Conservation (phyloP, 2,888 invertebrate genomes). For the Acanthosoma haemorrhoidale region DNA sequence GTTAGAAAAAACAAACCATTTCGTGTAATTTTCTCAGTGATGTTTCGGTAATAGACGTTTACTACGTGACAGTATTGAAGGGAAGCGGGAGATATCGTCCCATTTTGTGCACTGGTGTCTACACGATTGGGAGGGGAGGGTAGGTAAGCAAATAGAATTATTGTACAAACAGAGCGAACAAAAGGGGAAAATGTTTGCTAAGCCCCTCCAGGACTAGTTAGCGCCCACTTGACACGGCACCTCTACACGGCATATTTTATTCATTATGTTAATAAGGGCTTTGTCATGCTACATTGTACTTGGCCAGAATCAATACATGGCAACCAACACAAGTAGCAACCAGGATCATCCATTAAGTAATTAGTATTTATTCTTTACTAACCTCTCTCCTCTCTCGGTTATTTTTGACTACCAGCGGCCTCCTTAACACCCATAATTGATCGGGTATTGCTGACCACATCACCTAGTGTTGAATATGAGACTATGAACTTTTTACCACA, state of each 20-base stretch:
- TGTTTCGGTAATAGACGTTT: background rate
- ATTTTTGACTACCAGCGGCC: too few relatives aligned
- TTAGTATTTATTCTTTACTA: too few relatives aligned
- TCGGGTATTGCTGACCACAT: too few relatives aligned
- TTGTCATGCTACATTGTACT: conserved; percentile 22
- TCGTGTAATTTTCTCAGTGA: too few relatives aligned
- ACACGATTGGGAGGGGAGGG: background rate
- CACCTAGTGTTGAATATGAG: too few relatives aligned
- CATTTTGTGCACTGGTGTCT: background rate
- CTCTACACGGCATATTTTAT: conserved; percentile 23
- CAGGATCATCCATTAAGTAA: background rate
- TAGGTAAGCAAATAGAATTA: conserved; percentile 19
- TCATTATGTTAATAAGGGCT: conserved; percentile 23
- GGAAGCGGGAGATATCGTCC: background rate
- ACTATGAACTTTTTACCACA: too few relatives aligned
- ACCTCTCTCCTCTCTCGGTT: background rate
- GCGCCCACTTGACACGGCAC: conserved; percentile 15
- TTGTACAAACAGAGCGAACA: conserved; percentile 17
- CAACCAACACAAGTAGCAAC: background rate
- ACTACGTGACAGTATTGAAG: background rate
- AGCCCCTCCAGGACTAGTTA: conserved; percentile 11
- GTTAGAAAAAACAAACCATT: too few relatives aligned
- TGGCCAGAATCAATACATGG: background rate
- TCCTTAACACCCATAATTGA: too few relatives aligned
- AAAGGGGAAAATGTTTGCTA: conserved; percentile 9